These are phyloP conservation scores for Hydropsyche tenuis DNA, from an alignment of 1,140 invertebrate species.

Conservation along the genomic window DNA sequence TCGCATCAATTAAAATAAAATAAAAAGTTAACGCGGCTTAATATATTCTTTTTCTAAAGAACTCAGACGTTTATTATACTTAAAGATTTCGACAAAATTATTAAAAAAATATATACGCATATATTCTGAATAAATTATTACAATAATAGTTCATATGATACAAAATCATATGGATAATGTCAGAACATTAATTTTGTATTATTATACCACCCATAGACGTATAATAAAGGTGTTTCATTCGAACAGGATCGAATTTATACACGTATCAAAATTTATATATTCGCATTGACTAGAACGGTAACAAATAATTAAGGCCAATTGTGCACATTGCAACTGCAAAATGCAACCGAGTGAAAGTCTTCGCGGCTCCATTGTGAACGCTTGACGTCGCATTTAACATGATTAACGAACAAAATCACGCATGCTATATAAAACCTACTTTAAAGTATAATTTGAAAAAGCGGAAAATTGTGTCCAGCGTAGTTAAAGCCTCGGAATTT, in stretches of 20 bases:
- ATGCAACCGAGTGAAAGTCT: constrained; percentile 1
- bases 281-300: not conserved
- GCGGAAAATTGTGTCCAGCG: not conserved
- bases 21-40: too few relatives aligned
- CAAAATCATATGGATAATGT: too few relatives aligned
- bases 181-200: too few relatives aligned
- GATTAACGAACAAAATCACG: not conserved
- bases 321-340: not conserved
- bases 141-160: too few relatives aligned
- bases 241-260: constrained; percentile 1
- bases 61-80: too few relatives aligned
- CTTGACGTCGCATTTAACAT: not conserved
- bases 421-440: not conserved
- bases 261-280: not conserved
- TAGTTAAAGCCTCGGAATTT: not conserved
- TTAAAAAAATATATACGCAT: too few relatives aligned
- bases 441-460: not conserved
- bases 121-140: too few relatives aligned
- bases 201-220: too few relatives aligned
- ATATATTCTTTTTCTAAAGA: too few relatives aligned
- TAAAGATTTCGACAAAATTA: too few relatives aligned
- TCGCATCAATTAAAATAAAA: too few relatives aligned
- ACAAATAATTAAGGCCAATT: constrained; percentile 16
- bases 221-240: constrained; percentile 3
- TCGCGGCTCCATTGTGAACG: not conserved